Evolutionary conservation across 2,113 vertebrate genomes (phyloP).

Genomic region (Clarias macrocephalus): DNA sequence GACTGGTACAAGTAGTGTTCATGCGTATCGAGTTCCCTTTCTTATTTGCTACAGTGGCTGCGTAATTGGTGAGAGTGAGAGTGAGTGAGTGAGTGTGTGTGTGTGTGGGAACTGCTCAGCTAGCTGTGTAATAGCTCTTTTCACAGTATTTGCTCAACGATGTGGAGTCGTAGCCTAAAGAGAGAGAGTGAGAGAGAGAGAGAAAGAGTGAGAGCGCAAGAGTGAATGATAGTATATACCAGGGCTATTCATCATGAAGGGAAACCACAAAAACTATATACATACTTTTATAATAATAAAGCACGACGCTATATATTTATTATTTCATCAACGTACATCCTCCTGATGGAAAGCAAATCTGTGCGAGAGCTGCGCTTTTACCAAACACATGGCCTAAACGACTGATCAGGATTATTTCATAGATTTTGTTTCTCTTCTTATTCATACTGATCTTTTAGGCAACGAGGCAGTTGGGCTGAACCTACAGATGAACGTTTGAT

Average conservation of each 20-base stretch:
- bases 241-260: slow-evolving; percentile 5
- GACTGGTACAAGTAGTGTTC: background rate
- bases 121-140: slow-evolving; percentile 29
- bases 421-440: background rate
- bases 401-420: background rate
- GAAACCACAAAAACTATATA: background rate
- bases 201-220: background rate
- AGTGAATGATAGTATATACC: slow-evolving; percentile 15
- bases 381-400: background rate
- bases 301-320: background rate
- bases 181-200: background rate
- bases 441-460: background rate
- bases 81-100: background rate
- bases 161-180: background rate
- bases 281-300: background rate
- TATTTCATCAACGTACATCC: background rate
- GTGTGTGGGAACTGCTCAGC: background rate
- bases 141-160: slow-evolving; percentile 32
- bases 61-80: background rate
- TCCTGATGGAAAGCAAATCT: background rate
- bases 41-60: slow-evolving; percentile 43
- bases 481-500: background rate
- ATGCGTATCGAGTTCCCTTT: background rate
- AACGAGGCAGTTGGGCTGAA: background rate
- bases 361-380: background rate